Evolutionary conservation across 2,113 vertebrate genomes (phyloP), one percentile per base, ranked within the genome.

Genomic region (Colossoma macropomum): DNA sequence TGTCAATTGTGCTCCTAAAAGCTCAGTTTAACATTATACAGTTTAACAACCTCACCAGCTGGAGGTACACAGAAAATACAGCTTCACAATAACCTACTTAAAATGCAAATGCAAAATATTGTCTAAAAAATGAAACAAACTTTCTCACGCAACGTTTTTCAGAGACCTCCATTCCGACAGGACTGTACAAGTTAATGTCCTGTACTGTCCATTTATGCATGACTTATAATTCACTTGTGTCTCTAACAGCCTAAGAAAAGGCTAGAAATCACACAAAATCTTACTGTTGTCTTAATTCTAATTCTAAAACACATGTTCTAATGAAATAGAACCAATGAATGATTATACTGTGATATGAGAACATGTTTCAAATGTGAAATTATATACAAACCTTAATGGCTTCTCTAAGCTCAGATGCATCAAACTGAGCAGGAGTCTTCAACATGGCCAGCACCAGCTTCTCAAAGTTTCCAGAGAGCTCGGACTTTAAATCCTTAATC

Each of bases 391-490:
- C 98, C 97, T 99, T 98, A 86, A 99, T 97, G 77, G 98, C 96
- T 6, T 94, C 95, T 84, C 95, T 87, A 88, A 99, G 95, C 91
- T 99, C 97, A 84, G 88, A 92, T 38, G 93, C 95, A 70, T 97
- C 97, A 75, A 95, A 95, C 87, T 96, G 91, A 73, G 95, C 1
- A 0, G 96, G 96, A 2, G 93, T 92, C 92, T 97, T 98, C 95
- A 99, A 87, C 94, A 96, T 95, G 85, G 97, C 95, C 91, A 99
- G 92, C 88, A 99, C 92, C 8, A 97, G 86, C 89, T 89, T 98
- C 93, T 98, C 97, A 85, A 99, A 99, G 91, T 99, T 97, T 52
- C 98, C 98, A 13, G 98, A 99, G 38, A 99, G 92, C 83, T 99
- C 98, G 38, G 98, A 99, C 85, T 98, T 96, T 83, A 99, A 93